Base-by-base conservation (phyloP, 2,113 vertebrate genomes). In the Anser cygnoides region DNA sequence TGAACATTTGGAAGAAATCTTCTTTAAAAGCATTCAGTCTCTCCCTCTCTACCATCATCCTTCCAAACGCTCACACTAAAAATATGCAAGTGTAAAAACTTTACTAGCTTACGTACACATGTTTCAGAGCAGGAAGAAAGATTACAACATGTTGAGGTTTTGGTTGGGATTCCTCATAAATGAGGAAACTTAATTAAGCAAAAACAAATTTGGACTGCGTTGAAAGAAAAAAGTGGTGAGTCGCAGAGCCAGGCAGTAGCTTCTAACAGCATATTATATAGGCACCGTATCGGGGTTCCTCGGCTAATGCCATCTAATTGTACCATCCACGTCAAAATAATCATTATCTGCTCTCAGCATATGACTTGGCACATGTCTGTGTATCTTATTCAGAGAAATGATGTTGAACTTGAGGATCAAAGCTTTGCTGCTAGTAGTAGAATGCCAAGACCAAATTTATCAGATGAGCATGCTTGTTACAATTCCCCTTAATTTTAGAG, bases 121-220 rank as follows among this genome's bases (percentile, higher is more conserved):
- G 26, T 85, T 94, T 83, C 54, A 70, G 67, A 82, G 54, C 49
- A 87, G 62, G 37, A 79, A 84, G 43, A 95, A 79, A 93, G 87
- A 67, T 39, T 86, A 88, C 43, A 3, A 63, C 65, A 90, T 9
- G 13, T 28, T 89, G 57, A 84, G 50, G 70, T 74, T 94, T 95
- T 25, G 2, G 68, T 54, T 72, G 39, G 8, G 80, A 86, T 89
- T 81, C 55, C 71, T 87, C 68, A 83, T 77, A 96, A 90, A 78
- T 22, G 33, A 81, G 20, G 17, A 84, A 72, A 39, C 70, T 87
- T 92, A 93, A 93, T 92, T 94, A 95, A 88, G 63, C 41, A 95
- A 89, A 87, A 37, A 3, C 39, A 84, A 87, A 79, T 68, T 80
- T 58, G 67, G 39, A 61, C 43, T 52, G 58, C n/a, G 74, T 35